phyloP scores from a whole-genome alignment of 2,888 invertebrate genomes.

The Lissocephala sabroskyi region DNA sequence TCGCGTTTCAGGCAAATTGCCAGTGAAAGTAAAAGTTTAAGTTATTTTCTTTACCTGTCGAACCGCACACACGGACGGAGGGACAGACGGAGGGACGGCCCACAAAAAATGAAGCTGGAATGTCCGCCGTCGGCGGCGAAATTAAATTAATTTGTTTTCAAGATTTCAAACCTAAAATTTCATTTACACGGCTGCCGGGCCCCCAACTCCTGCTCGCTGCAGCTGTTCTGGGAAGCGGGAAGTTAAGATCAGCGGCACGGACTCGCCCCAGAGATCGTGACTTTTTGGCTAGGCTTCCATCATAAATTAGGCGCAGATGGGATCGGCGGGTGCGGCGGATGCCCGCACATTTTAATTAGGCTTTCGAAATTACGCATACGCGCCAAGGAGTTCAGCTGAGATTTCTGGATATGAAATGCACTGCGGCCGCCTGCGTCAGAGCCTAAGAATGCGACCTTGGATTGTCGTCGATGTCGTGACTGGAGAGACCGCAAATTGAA shows the following conservation, averaged over 20 bases:
- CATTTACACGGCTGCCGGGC: too few relatives aligned
- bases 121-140: slow-evolving; percentile 1
- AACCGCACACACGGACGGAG: slow-evolving; percentile 30
- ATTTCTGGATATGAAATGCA: too few relatives aligned
- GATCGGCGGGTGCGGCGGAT: slow-evolving; percentile 56
- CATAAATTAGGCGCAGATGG: slow-evolving; percentile 61
- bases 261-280: slow-evolving; percentile 35
- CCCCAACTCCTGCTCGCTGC: too few relatives aligned
- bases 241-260: neutral
- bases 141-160: neutral
- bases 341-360: slow-evolving; percentile 12
- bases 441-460: slow-evolving; percentile 60
- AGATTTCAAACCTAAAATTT: neutral
- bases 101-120: neutral
- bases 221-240: neutral
- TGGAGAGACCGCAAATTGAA: slow-evolving; percentile 8
- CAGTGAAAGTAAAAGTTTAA: slow-evolving; percentile 68
- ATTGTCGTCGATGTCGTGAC: slow-evolving; percentile 36
- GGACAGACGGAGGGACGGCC: slow-evolving; percentile 10
- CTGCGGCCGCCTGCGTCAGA: slow-evolving; percentile 58
- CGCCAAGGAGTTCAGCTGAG: too few relatives aligned
- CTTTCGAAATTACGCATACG: neutral
- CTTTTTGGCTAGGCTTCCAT: slow-evolving; percentile 39
- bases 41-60: slow-evolving; percentile 49
- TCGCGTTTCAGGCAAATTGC: slow-evolving; percentile 53